Evolutionary conservation across 2,888 invertebrate species (phyloP), one percentile per base, ranked within the genome.

Genomic region (Andrena chrysosceles): DNA sequence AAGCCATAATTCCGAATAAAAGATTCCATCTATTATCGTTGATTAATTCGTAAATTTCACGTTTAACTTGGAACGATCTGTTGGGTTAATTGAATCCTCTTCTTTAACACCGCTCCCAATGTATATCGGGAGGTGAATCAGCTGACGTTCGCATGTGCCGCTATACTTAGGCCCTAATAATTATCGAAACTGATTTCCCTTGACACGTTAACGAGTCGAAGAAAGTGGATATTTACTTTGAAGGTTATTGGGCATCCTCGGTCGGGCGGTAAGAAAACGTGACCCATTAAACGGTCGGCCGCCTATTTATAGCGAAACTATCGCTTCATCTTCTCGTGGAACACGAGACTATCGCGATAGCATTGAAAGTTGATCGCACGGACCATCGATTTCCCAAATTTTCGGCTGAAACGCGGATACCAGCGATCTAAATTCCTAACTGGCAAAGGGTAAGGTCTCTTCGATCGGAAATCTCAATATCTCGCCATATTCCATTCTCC

Each of bases 121-220:
- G 13, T 42, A 62, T 75, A 77, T 71, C 71, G 33, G 23, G 31
- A 29, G 31, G 20, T 52, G 68, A 67, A 81, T 81, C 70, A 54
- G 76, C 76, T 75, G 82, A 82, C 70, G 82, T 20, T 69, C 20
- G 78, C 76, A 59, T 59, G 82, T 64, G 16, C 62, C 66, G 29
- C 71, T 82, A 81, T 82, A 81, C 71, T 72, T 82, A 60, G 83
- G 59, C 49, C 20, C 67, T 31, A 72, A 82, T 82, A 83, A 82
- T 84, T 76, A 84, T 67, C 77, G 63, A 77, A 74, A 84, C 84
- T 84, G 84, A 84, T 84, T 70, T 63, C 73, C 42, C 80, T 72
- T 63, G 80, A 73, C 84, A 80, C 76, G 80, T 66, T 84, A 81
- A 84, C 42, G 63, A 77, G 67, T 48, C 54, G 85, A 80, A 84